These are phyloP conservation scores for Lobophora halterata DNA, from an alignment of 2,888 invertebrate species.

Conservation along the genomic window DNA sequence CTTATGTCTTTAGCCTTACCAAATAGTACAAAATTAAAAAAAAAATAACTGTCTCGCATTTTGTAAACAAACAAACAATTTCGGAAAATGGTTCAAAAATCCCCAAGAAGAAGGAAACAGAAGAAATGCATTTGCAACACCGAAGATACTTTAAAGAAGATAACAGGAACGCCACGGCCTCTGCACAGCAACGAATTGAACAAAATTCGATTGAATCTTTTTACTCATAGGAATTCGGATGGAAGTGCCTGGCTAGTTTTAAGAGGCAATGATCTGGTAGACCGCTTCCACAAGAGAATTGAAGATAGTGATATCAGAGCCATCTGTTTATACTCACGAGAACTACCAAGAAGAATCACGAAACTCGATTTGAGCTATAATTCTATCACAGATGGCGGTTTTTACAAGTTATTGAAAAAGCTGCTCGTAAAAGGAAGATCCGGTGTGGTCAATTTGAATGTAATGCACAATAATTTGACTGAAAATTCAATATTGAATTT, in stretches of 20 bases:
- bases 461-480: slow-evolving; percentile 79
- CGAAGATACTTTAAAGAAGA: slow-evolving; percentile 42
- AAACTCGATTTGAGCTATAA: slow-evolving; percentile 80
- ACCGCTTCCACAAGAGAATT: slow-evolving; percentile 67
- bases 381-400: slow-evolving; percentile 74
- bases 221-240: slow-evolving; percentile 78
- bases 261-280: slow-evolving; percentile 72
- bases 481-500: slow-evolving; percentile 59
- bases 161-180: slow-evolving; percentile 43
- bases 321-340: slow-evolving; percentile 69
- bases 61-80: slow-evolving; percentile 11
- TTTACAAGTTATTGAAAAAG: slow-evolving; percentile 63
- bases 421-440: slow-evolving; percentile 67
- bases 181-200: slow-evolving; percentile 48
- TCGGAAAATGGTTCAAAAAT: slow-evolving; percentile 10
- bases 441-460: slow-evolving; percentile 73
- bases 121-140: slow-evolving; percentile 59
- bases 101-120: slow-evolving; percentile 24
- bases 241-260: slow-evolving; percentile 74
- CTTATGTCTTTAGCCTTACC: no score
- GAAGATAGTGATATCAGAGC: slow-evolving; percentile 70
- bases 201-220: slow-evolving; percentile 55
- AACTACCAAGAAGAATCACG: slow-evolving; percentile 63
- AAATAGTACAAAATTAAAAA: no score
- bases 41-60: no score